A percentile compares a stretch with the other conserved stretches of the same genome.
phyloP scores from a whole-genome alignment of 2,888 invertebrate species.

The Aphodius granarius region DNA sequence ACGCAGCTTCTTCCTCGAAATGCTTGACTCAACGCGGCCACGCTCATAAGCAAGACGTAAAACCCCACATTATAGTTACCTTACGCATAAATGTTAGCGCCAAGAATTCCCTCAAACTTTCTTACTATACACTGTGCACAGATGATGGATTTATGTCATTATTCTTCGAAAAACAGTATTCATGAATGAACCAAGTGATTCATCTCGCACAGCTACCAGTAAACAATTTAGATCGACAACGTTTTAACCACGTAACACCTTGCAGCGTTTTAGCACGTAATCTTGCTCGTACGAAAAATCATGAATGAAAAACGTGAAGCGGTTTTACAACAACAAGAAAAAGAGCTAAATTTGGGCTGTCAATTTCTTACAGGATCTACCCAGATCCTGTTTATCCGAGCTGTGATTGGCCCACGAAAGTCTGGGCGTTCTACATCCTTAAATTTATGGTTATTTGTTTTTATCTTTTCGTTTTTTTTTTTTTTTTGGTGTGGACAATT shows the following conservation, averaged over 20 bases:
- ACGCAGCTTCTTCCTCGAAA: neutral
- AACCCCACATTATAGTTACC: conserved; percentile 18
- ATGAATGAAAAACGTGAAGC: conserved; percentile 9
- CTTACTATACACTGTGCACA: neutral
- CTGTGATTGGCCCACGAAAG: neutral
- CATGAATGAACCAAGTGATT: neutral
- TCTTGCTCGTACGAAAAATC: conserved; percentile 1
- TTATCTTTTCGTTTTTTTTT: neutral
- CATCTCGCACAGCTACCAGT: neutral
- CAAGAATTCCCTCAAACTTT: neutral
- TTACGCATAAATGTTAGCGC: neutral
- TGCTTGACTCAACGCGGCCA: conserved; percentile 1
- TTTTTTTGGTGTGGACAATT: neutral
- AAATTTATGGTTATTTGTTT: neutral
- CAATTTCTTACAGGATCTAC: neutral
- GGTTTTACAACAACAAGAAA: neutral
- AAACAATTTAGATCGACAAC: neutral
- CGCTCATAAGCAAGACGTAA: conserved; percentile 18
- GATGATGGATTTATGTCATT: neutral
- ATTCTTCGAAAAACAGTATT: neutral
- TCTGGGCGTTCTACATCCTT: neutral
- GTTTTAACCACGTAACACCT: conserved; percentile 6
- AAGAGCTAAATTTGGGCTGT: neutral
- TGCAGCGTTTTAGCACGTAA: neutral
- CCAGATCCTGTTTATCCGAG: neutral